phyloP scores from a whole-genome alignment of 1,140 invertebrate species.

The Drosophila pruinosa region DNA sequence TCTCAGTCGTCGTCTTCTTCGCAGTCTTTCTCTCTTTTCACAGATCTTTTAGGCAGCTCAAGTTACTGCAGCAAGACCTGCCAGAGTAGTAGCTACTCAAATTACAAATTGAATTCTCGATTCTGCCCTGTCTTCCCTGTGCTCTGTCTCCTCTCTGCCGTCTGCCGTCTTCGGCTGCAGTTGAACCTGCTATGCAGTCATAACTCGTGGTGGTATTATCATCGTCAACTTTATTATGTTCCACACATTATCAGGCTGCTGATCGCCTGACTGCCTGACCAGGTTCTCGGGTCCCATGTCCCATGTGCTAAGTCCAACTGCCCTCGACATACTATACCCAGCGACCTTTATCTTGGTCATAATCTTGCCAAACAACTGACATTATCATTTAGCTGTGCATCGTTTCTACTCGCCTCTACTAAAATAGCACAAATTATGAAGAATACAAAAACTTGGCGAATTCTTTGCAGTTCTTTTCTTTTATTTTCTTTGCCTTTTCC shows the following conservation, averaged over 20 bases:
- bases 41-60: too few relatives aligned
- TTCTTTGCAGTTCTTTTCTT: not conserved
- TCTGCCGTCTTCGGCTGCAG: slow-evolving; percentile 11
- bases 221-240: slow-evolving; percentile 45
- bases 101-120: slow-evolving; percentile 59
- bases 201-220: slow-evolving; percentile 52
- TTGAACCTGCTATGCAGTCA: slow-evolving; percentile 34
- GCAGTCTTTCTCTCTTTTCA: too few relatives aligned
- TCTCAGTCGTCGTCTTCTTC: too few relatives aligned
- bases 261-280: not conserved
- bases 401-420: slow-evolving; percentile 2
- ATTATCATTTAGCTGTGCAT: slow-evolving; percentile 41
- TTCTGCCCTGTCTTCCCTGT: too few relatives aligned
- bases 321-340: not conserved
- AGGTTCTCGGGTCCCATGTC: not conserved
- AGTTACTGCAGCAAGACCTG: not conserved
- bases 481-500: not conserved
- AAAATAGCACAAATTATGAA: slow-evolving; percentile 43
- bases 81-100: slow-evolving; percentile 32
- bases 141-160: too few relatives aligned
- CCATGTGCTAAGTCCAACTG: too few relatives aligned
- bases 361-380: slow-evolving; percentile 37
- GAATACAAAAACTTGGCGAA: slow-evolving; percentile 13
- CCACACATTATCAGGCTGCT: slow-evolving; percentile 20
- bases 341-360: slow-evolving; percentile 22